Base-by-base conservation (phyloP, 2,797 vertebrate species). In the Sebastes itinus region DNA sequence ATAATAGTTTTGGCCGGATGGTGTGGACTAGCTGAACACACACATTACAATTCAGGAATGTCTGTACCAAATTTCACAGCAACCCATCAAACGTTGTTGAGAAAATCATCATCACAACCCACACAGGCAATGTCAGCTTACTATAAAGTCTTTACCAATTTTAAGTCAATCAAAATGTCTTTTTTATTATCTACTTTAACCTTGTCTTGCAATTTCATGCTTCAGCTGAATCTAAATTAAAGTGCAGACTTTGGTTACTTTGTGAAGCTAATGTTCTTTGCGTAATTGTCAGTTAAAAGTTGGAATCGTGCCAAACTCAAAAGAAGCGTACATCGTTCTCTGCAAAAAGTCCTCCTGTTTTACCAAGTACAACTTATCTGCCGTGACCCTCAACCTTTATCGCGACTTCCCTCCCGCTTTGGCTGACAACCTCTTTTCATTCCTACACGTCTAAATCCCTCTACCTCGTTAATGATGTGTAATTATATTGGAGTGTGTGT, bases 401-500 rank as follows among this genome's bases (percentile, higher is more conserved):
- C 64, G 62, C 38, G 2, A 69, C 79, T 59, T 59, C 65, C 4
- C 20, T 58, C 71, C 52, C 16, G 35, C 35, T 82, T 78, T 80
- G 49, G 33, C 74, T 64, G 82, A 65, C 61, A 82, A 62, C 72
- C 82, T 72, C 79, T 81, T 78, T 81, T 85, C 74, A 60, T 81
- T 85, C 68, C 23, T 8, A 62, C 82, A 81, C 46, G 12, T 87
- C 83, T 72, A 55, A 85, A 83, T 80, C 63, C 80, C 69, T 84
- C 78, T 75, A 63, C 71, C 77, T 90, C 16, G 70, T 86, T 94
- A 90, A 93, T 92, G 84, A 86, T 87, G 86, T 79, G 78, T 89
- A 92, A 94, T 94, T 92, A 92, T 87, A 69, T 67, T 78, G 61
- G 84, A 89, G 88, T 82, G 85, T 75, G 61, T 85, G 77, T 83